Evolutionary conservation across 2,888 invertebrate genomes (phyloP).

Genomic region (Bhutanitis thaidina): DNA sequence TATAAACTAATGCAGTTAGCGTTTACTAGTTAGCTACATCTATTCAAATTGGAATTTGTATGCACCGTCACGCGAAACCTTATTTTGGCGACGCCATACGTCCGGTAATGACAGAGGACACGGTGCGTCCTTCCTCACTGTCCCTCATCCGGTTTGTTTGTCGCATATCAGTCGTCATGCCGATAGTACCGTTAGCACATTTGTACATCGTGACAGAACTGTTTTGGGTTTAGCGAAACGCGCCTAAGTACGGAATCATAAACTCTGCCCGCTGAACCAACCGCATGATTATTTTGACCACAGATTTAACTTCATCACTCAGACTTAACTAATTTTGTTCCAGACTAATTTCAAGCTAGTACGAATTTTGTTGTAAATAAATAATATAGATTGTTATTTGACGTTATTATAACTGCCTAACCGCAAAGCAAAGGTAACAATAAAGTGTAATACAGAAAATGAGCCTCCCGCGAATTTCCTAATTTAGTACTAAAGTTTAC

Average conservation of each 20-base stretch:
- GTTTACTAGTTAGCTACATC: slow-evolving; percentile 18
- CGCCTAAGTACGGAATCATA: slow-evolving; percentile 7
- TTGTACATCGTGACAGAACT: slow-evolving; percentile 47
- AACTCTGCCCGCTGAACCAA: slow-evolving; percentile 17
- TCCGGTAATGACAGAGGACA: slow-evolving; percentile 30
- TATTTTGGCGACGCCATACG: slow-evolving; percentile 45
- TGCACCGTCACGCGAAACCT: slow-evolving; percentile 39
- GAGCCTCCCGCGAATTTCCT: no score
- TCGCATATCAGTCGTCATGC: slow-evolving; percentile 33
- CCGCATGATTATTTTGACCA: no score
- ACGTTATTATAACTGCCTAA: no score
- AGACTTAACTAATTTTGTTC: no score
- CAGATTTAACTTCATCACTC: no score
- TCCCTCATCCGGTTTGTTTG: slow-evolving; percentile 32
- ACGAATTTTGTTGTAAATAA: no score
- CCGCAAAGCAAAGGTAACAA: no score
- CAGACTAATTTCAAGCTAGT: no score
- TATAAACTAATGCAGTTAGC: not conserved
- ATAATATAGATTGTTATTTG: no score
- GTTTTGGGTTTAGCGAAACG: slow-evolving; percentile 22
- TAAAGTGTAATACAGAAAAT: no score
- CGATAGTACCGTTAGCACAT: slow-evolving; percentile 52
- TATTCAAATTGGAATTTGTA: slow-evolving; percentile 29
- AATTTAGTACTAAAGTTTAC: no score
- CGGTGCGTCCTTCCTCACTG: slow-evolving; percentile 39